Percentiles rank a stretch among this genome's conserved stretches.
Evolutionary conservation across 2,113 vertebrate genomes (phyloP).

Genomic region (Bos indicus): DNA sequence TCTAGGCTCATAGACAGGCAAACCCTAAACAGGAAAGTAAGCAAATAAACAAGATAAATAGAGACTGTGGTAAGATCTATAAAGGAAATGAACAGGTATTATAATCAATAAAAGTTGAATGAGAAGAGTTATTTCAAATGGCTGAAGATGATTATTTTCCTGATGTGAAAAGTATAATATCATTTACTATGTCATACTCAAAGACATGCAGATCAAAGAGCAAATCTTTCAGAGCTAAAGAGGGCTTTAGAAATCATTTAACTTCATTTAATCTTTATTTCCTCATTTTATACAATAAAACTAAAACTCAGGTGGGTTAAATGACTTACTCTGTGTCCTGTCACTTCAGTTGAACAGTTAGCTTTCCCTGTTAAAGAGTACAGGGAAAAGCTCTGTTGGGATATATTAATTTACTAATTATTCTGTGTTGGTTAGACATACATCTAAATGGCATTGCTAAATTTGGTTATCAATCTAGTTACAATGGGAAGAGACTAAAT

Average conservation of each 20-base stretch:
- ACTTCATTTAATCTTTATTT: neutral
- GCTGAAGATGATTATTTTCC: neutral
- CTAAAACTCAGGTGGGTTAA: neutral
- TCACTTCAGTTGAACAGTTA: neutral
- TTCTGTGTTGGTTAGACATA: neutral
- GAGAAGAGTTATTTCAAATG: neutral
- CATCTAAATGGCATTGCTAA: neutral
- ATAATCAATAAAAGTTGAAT: neutral
- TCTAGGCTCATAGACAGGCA: neutral
- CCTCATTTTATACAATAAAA: neutral
- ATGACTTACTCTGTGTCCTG: neutral
- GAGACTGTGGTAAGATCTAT: neutral
- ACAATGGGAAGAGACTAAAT: neutral
- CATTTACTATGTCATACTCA: neutral
- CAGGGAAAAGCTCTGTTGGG: neutral
- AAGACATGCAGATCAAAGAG: neutral
- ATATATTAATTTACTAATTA: neutral
- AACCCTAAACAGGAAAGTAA: neutral
- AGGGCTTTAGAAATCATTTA: neutral
- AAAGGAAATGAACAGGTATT: neutral
- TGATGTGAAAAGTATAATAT: neutral
- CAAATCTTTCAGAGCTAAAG: neutral
- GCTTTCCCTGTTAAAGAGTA: neutral
- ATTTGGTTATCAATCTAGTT: neutral
- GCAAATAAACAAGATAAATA: neutral